Evolutionary conservation across 2,797 vertebrate genomes (phyloP), one percentile per base, ranked within the genome.

Genomic region (Bovichtus variegatus): DNA sequence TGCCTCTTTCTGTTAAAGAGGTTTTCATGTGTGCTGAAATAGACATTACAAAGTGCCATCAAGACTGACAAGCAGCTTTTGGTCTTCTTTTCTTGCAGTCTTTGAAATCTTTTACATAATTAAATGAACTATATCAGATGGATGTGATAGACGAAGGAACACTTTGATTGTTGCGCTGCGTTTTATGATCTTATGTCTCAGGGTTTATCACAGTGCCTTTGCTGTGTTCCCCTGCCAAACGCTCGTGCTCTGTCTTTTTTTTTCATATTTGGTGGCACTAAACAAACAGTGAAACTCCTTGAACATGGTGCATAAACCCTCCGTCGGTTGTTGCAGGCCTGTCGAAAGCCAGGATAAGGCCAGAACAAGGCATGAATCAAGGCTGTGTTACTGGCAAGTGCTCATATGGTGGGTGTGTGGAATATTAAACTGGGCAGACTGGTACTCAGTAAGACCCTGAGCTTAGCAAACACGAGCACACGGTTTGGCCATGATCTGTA

Each of bases 401-500:
- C 71, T 82, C 72, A 65, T 58, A 51, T 64, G 62, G 55, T 50
- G 70, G 63, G 46, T 78, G 80, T 86, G 61, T 76, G 73, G 62
- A 87, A 78, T 82, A 74, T 65, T 77, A 65, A 85, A 85, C 82
- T 65, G 81, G 78, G 67, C 64, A 74, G 63, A 81, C 72, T 81
- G 75, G 62, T 78, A 3, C 67, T 76, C 31, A 1, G 51, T 75
- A 67, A 85, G 71, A 82, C 71, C 58, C 64, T 66, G 71, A 64
- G 80, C 80, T 87, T 70, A 71, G 77, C 81, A 82, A 81, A 87
- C 81, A 84, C 77, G 67, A 83, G 43, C 68, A 58, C 76, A 78
- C 50, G 77, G 70, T 87, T 77, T 86, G 74, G 70, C 76, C 78
- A 23, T 71, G 66, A 85, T 81, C 63, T 84, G 63, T 65, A 74